phyloP scores from a whole-genome alignment of 1,140 invertebrate genomes.

The Oncopeltus fasciatus region DNA sequence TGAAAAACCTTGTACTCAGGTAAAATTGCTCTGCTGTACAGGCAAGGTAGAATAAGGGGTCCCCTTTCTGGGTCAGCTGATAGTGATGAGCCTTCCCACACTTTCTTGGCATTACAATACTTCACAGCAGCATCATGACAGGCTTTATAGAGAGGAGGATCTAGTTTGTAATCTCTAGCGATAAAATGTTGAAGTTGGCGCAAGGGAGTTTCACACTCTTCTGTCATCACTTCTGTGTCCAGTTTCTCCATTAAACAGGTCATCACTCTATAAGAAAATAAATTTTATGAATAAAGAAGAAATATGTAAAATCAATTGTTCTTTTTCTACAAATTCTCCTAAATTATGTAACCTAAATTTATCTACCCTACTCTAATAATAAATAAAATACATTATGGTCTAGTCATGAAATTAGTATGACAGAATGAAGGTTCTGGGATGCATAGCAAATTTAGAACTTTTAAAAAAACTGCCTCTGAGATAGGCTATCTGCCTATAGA shows the following conservation, averaged over 20 bases:
- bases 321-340: too few species aligned
- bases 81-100: constrained; percentile 53
- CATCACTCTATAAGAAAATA: constrained; percentile 54
- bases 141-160: constrained; percentile 72
- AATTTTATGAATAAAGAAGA: too few species aligned
- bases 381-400: too few species aligned
- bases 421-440: too few species aligned
- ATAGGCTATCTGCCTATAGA: too few species aligned
- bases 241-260: constrained; percentile 87
- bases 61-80: constrained; percentile 44
- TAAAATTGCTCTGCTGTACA: constrained; percentile 51
- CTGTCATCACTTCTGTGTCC: constrained; percentile 68
- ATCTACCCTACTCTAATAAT: too few species aligned
- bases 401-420: too few species aligned
- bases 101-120: constrained; percentile 61
- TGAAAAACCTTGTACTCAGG: constrained; percentile 7
- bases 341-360: too few species aligned
- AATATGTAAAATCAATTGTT: too few species aligned
- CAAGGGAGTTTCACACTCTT: constrained; percentile 76
- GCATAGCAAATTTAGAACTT: too few species aligned
- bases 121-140: constrained; percentile 75
- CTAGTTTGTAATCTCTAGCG: constrained; percentile 82
- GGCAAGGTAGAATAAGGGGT: constrained; percentile 77
- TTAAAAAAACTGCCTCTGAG: too few species aligned
- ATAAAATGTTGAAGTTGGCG: constrained; percentile 96